These are phyloP conservation scores for Diadromus collaris DNA, from an alignment of 2,888 invertebrate genomes.

Conservation along the genomic window DNA sequence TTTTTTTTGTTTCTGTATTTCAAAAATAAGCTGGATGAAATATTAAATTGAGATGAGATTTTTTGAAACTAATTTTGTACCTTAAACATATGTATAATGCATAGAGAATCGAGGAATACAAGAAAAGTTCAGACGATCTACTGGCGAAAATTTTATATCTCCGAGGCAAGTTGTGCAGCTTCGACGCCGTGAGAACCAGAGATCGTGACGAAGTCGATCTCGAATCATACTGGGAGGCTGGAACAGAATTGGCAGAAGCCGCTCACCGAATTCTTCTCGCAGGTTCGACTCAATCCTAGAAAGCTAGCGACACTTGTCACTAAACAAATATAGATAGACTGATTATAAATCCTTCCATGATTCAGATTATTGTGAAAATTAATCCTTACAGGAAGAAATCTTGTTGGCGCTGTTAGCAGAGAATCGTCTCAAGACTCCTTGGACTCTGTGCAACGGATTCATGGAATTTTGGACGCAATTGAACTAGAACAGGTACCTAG, in stretches of 20 bases:
- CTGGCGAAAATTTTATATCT: conserved; percentile 84
- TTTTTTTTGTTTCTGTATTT: conserved; percentile 18
- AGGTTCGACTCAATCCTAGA: conserved; percentile 64
- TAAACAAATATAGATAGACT: neutral
- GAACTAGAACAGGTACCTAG: conserved; percentile 82
- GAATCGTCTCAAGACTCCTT: conserved; percentile 83
- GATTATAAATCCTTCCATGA: neutral
- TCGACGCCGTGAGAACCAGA: conserved; percentile 81
- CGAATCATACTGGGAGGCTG: conserved; percentile 82
- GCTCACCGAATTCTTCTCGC: conserved; percentile 72
- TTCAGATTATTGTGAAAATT: neutral
- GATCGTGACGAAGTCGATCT: conserved; percentile 82
- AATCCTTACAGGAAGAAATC: conserved; percentile 71
- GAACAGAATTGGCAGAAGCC: conserved; percentile 76
- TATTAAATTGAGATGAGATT: too few species aligned
- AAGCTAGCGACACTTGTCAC: neutral
- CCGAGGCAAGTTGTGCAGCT: conserved; percentile 82
- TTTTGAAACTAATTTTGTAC: too few species aligned
- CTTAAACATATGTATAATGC: conserved; percentile 32
- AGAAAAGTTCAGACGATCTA: conserved; percentile 83
- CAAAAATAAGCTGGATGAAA: conserved; percentile 7
- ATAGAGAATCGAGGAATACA: conserved; percentile 87
- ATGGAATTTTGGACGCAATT: conserved; percentile 82
- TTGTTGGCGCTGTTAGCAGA: conserved; percentile 73
- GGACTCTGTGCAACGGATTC: conserved; percentile 83